These are phyloP conservation scores for Xiphorhynchus erythropygius DNA, from an alignment of 2,797 vertebrate genomes.

Conservation along the genomic window DNA sequence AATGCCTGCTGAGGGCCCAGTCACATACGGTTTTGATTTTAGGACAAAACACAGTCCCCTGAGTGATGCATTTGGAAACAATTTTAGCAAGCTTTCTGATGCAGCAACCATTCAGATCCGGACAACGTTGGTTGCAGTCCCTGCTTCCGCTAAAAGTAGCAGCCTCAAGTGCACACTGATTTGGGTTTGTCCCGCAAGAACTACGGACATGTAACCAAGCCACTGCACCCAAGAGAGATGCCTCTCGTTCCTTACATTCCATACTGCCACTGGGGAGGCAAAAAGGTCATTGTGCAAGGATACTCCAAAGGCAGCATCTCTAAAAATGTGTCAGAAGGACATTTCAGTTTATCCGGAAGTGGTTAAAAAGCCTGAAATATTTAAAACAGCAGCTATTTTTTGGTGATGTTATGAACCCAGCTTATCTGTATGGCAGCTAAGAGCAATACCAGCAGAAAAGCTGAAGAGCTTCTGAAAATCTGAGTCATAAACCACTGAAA, in stretches of 20 bases:
- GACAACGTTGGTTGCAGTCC: not conserved
- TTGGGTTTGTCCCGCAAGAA: not conserved
- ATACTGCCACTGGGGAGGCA: not conserved
- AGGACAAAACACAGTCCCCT: not conserved
- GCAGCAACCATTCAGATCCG: not conserved
- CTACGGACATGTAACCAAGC: fast-evolving
- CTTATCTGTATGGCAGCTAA: not conserved
- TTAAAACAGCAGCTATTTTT: not conserved
- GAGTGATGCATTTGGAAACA: not conserved
- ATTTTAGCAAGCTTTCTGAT: not conserved
- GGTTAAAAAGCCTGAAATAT: not conserved
- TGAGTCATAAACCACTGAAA: constrained; percentile 39
- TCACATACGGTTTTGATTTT: fast-evolving
- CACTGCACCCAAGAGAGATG: not conserved
- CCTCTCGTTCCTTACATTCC: fast-evolving
- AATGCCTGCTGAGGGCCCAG: not conserved
- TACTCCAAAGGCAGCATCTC: not conserved
- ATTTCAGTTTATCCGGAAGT: constrained; percentile 1
- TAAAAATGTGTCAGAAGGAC: not conserved
- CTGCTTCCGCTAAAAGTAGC: constrained; percentile 2
- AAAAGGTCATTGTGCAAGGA: not conserved
- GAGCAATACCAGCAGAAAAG: not conserved
- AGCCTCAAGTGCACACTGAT: fast-evolving
- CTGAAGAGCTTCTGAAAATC: not conserved
- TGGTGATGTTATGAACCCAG: not conserved